phyloP scores from a whole-genome alignment of 1,140 invertebrate species.

The Kradibia gibbosae region DNA sequence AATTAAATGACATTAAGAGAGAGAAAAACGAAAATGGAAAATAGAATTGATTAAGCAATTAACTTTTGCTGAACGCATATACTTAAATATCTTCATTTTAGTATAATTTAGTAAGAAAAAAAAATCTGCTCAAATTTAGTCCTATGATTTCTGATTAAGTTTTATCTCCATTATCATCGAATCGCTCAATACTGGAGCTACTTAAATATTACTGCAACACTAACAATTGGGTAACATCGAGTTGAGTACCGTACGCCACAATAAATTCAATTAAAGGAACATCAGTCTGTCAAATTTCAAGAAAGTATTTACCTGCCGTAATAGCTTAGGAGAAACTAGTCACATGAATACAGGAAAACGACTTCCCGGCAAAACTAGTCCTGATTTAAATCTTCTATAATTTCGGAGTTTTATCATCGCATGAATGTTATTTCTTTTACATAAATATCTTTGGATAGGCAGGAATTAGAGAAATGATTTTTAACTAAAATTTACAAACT shows the following conservation, averaged over 20 bases:
- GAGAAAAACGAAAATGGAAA: too few species aligned
- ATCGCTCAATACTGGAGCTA: neutral
- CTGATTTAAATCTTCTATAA: neutral
- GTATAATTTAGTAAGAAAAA: neutral
- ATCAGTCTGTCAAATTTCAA: constrained; percentile 10
- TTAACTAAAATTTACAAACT: neutral
- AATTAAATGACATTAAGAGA: neutral
- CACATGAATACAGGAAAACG: neutral
- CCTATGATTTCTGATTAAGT: neutral
- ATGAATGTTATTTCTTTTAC: neutral
- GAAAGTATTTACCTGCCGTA: constrained; percentile 1
- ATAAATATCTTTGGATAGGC: neutral
- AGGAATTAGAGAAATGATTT: too few species aligned
- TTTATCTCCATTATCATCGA: neutral
- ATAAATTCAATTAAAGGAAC: neutral
- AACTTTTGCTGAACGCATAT: neutral
- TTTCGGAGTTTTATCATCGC: neutral
- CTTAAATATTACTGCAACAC: neutral
- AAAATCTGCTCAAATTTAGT: neutral
- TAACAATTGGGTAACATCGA: neutral
- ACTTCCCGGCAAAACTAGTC: neutral
- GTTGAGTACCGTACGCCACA: too few species aligned
- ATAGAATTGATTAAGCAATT: neutral
- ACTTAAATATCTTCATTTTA: neutral
- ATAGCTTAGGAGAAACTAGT: neutral